phyloP scores from a whole-genome alignment of 2,797 vertebrate species.

The Eremophila alpestris region DNA sequence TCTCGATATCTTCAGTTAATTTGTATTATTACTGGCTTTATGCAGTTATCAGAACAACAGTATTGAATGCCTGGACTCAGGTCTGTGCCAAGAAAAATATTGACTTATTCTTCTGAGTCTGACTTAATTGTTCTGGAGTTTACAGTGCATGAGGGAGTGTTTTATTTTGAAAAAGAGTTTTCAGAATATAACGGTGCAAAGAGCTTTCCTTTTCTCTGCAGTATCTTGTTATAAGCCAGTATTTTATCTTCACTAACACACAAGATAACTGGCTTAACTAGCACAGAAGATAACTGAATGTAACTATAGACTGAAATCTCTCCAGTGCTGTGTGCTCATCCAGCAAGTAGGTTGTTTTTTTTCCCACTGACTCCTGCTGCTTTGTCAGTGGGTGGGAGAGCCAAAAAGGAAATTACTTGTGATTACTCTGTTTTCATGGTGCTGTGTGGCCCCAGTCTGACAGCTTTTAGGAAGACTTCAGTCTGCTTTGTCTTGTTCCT shows the following conservation, averaged over 20 bases:
- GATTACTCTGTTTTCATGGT: conserved; percentile 61
- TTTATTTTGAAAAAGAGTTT: conserved; percentile 6
- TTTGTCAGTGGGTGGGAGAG: conserved; percentile 53
- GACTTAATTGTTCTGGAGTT: conserved; percentile 59
- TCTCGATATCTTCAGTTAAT: conserved; percentile 18
- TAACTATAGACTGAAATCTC: background rate
- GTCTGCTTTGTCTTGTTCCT: conserved; percentile 24
- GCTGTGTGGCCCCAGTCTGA: conserved; percentile 32
- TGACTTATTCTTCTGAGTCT: conserved; percentile 48
- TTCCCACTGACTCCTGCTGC: conserved; percentile 49
- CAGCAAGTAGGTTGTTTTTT: background rate
- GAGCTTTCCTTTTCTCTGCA: background rate
- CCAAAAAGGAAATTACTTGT: conserved; percentile 70
- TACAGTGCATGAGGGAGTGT: conserved; percentile 11
- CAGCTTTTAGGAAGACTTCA: conserved; percentile 22
- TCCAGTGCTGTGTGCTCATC: conserved; percentile 23
- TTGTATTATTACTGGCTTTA: conserved; percentile 21
- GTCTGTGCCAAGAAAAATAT: conserved; percentile 47
- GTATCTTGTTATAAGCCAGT: background rate
- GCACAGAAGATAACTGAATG: background rate
- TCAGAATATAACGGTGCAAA: background rate
- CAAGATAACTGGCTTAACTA: conserved; percentile 31
- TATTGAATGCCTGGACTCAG: background rate
- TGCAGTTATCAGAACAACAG: conserved; percentile 1
- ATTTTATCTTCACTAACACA: conserved; percentile 13